Conservation (phyloP, 1,140 invertebrate genomes). For the Holotrichia oblita region DNA sequence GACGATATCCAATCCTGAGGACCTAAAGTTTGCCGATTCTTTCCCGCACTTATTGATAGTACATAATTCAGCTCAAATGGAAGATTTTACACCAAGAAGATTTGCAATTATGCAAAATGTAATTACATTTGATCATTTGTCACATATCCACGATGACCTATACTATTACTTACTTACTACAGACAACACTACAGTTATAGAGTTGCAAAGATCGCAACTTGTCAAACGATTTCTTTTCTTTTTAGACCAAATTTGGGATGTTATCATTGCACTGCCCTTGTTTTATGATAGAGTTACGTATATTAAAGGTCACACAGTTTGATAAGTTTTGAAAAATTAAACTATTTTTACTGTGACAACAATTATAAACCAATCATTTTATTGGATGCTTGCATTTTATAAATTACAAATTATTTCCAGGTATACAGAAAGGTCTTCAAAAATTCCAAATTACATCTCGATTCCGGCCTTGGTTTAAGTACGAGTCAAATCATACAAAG, state of each 20-base stretch:
- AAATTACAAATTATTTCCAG: conserved; percentile 58
- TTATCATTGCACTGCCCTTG: no score
- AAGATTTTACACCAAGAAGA: conserved; percentile 74
- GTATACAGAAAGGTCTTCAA: conserved; percentile 72
- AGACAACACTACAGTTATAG: background rate
- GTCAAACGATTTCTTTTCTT: no score
- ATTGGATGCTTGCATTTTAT: background rate
- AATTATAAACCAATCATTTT: no score
- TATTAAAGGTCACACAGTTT: no score
- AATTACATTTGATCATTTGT: conserved; percentile 45
- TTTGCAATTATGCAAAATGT: conserved; percentile 74
- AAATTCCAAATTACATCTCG: conserved; percentile 74
- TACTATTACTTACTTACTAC: no score
- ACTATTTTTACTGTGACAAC: no score
- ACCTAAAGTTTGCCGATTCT: conserved; percentile 72
- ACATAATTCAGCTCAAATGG: conserved; percentile 76
- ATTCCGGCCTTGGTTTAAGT: conserved; percentile 73
- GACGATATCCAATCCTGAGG: conserved; percentile 72
- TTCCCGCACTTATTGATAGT: conserved; percentile 81
- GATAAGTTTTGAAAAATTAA: no score
- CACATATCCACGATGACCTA: no score
- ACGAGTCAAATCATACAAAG: conserved; percentile 66
- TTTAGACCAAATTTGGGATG: no score
- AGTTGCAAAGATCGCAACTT: no score
- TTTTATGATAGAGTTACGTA: no score